These are phyloP conservation scores for Monochamus alternatus DNA, from an alignment of 2,888 invertebrate species.

Conservation along the genomic window DNA sequence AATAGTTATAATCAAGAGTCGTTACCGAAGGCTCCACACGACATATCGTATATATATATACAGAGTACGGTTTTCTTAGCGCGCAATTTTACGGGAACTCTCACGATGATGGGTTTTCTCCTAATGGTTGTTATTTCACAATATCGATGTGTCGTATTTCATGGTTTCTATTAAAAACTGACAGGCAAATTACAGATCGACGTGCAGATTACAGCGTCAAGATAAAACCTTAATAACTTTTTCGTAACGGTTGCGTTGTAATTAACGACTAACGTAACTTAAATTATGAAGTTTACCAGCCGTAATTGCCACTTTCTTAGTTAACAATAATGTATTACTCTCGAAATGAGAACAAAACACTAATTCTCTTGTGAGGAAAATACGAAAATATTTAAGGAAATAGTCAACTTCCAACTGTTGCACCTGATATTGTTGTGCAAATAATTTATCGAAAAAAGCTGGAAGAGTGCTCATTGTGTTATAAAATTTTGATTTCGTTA, in stretches of 20 bases:
- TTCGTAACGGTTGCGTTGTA: background rate
- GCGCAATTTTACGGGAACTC: conserved; percentile 36
- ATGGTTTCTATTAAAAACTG: conserved; percentile 39
- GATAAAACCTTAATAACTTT: conserved; percentile 19
- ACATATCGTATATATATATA: conserved; percentile 40
- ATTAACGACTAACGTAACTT: background rate
- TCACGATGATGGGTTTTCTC: conserved; percentile 38
- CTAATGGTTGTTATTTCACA: conserved; percentile 39
- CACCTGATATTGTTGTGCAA: too few relatives aligned
- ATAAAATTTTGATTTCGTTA: too few relatives aligned
- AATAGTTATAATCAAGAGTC: conserved; percentile 58
- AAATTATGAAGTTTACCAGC: background rate
- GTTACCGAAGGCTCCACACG: conserved; percentile 49
- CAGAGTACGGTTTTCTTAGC: conserved; percentile 34
- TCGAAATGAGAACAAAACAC: background rate
- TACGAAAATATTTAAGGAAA: too few relatives aligned
- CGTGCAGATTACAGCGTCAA: conserved; percentile 18
- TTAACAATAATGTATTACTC: background rate
- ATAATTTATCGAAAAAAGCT: too few relatives aligned
- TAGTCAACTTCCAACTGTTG: too few relatives aligned
- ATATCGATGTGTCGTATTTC: conserved; percentile 41
- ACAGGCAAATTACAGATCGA: conserved; percentile 41
- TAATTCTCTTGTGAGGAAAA: background rate
- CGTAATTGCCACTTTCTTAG: background rate
- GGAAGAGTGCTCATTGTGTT: too few relatives aligned